Evolutionary conservation across 2,888 invertebrate species (phyloP), one percentile per base, ranked within the genome.

Genomic region (Automeris io): DNA sequence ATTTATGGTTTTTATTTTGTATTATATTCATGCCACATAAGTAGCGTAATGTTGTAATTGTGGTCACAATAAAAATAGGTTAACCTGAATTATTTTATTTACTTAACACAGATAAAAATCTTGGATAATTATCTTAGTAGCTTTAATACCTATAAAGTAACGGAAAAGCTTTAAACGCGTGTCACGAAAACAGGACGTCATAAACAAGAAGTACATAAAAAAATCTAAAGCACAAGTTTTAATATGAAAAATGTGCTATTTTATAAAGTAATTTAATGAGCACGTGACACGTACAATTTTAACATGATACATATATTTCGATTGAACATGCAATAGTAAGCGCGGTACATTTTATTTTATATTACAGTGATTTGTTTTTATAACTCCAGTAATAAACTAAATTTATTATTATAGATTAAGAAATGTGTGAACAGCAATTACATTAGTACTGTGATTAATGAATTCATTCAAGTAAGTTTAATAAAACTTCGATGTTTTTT

Each of bases 301-400:
- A 18, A 32, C 32, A 22, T 32, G 18, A 22, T 32, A 18, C 63
- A 29, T 29, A 69, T 70, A 74, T 71, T 67, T 54, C 51, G 57
- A 47, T 57, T 54, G 55, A 63, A 62, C 74, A 73, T 68, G 73
- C 70, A 59, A 70, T 61, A 61, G 60, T 52, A 63, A 49, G 44
- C 42, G 49, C 47, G 53, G 40, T 37, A 47, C 43, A 46, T 53
- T 56, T 50, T 55, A 58, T 49, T 53, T 45, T 47, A 43, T 57
- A 61, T 61, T 61, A 58, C 61, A 56, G 54, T 61, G 61, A 71
- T 73, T 73, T 68, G 63, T 65, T 62, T 60, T 68, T 64, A n/a
- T n/a, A n/a, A n/a, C n/a, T 58, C 51, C 51, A 52, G 52, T 61
- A 54, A 61, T 51, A 53, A 46, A 47, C 55, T 46, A 51, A 51